These are phyloP conservation scores for Syritta pipiens DNA, from an alignment of 2,888 invertebrate species.

Conservation along the genomic window DNA sequence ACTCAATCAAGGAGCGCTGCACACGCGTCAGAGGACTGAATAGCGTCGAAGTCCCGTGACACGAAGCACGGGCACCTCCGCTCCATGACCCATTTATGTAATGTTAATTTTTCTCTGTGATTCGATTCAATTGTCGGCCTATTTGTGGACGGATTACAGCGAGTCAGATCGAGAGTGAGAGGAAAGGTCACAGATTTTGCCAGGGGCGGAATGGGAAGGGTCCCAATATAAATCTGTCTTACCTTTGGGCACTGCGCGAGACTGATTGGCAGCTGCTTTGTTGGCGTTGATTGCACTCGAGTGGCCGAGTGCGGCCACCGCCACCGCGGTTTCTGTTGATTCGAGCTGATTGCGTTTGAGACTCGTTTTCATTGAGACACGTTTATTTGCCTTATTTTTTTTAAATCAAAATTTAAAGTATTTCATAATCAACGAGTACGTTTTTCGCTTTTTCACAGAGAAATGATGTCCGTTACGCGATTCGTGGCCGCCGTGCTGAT, in stretches of 20 bases:
- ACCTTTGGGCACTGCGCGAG: slow-evolving; percentile 29
- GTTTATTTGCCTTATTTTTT: background rate
- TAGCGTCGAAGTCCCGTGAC: slow-evolving; percentile 4
- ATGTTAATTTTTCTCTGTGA: slow-evolving; percentile 53
- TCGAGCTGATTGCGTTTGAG: slow-evolving; percentile 27
- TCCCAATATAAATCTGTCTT: too few relatives aligned
- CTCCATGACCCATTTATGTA: slow-evolving; percentile 67
- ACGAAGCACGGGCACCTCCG: slow-evolving; percentile 25
- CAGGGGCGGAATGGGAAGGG: too few relatives aligned
- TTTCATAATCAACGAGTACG: slow-evolving; percentile 27
- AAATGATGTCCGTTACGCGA: slow-evolving; percentile 48
- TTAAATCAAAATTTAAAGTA: background rate
- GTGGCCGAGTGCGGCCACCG: too few relatives aligned
- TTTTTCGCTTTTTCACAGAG: slow-evolving; percentile 15
- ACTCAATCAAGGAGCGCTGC: too few relatives aligned
- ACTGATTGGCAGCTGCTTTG: slow-evolving; percentile 1
- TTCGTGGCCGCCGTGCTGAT: slow-evolving; percentile 69
- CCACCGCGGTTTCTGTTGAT: slow-evolving; percentile 14
- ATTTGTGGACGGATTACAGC: background rate
- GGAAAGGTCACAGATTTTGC: too few relatives aligned
- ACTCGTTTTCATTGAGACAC: slow-evolving; percentile 54
- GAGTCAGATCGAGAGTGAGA: too few relatives aligned
- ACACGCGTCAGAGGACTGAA: too few relatives aligned
- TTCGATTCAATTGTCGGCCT: slow-evolving; percentile 47
- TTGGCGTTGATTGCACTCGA: slow-evolving; percentile 44